Conservation (phyloP, 2,797 vertebrate species). For the Sylvia borin region DNA sequence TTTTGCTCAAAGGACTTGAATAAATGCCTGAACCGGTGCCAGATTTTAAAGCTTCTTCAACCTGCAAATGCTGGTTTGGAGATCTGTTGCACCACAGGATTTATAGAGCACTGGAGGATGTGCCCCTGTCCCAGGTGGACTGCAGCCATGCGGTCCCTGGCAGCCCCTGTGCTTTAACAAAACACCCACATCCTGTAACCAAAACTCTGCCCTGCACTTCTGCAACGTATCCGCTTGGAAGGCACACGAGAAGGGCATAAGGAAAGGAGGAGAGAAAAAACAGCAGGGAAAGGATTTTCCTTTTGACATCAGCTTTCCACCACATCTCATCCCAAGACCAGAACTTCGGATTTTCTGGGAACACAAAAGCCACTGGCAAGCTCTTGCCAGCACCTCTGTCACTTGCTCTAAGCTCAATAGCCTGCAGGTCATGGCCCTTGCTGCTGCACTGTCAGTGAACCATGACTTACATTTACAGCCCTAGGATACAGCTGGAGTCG, state of each 20-base stretch:
- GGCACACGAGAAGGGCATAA: accelerated
- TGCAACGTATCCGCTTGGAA: not conserved
- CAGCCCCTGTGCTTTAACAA: not conserved
- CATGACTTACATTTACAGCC: not conserved
- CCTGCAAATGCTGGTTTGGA: not conserved
- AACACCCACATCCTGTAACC: not conserved
- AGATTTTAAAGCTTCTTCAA: not conserved
- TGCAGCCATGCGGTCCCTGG: accelerated
- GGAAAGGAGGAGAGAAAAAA: not conserved
- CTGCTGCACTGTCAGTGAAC: not conserved
- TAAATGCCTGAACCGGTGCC: not conserved
- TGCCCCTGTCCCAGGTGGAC: not conserved
- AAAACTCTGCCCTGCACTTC: not conserved
- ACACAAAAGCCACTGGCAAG: not conserved
- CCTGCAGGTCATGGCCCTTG: not conserved
- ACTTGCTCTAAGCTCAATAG: not conserved
- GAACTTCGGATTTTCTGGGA: not conserved
- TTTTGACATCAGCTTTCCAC: not conserved
- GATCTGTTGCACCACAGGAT: not conserved
- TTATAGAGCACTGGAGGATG: not conserved
- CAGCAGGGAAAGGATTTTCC: not conserved
- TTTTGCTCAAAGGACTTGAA: not conserved
- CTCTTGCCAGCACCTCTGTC: not conserved
- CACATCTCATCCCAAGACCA: not conserved
- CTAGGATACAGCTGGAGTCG: not conserved